Conservation (phyloP, 2,888 invertebrate species). For the Lasioglossum pauxillum region DNA sequence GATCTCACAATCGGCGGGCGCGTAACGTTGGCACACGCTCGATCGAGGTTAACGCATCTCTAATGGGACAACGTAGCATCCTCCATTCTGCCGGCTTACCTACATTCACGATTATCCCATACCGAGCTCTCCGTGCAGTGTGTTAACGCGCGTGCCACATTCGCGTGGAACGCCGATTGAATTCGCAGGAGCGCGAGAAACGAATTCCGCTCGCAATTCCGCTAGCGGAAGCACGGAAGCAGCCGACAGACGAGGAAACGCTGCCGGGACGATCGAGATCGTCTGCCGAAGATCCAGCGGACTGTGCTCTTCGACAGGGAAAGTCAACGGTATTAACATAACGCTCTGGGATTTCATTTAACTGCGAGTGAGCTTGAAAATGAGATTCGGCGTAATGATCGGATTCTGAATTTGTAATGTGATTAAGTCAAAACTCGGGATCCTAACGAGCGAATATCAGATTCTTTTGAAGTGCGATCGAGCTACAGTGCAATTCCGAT, state of each 20-base stretch:
- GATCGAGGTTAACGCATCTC: conserved; percentile 82
- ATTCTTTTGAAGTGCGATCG: neutral
- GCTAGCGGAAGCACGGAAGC: neutral
- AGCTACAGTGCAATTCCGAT: neutral
- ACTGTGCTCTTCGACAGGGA: neutral
- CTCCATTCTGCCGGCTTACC: conserved; percentile 75
- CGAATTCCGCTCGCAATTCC: conserved; percentile 43
- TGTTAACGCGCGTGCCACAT: conserved; percentile 80
- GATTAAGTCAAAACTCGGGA: neutral
- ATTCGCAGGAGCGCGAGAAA: conserved; percentile 64
- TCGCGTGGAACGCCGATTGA: conserved; percentile 68
- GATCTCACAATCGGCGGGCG: conserved; percentile 34
- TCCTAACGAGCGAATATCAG: neutral
- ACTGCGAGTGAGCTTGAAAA: neutral
- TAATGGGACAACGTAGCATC: conserved; percentile 75
- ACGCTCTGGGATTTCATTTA: neutral
- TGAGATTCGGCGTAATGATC: neutral
- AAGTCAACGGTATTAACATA: neutral
- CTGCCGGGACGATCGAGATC: neutral
- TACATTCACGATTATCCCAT: conserved; percentile 81
- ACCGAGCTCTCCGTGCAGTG: conserved; percentile 63
- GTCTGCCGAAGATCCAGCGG: conserved; percentile 3
- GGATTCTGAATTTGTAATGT: neutral
- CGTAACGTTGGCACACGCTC: conserved; percentile 59
- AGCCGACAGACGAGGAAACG: neutral